Percentiles rank a stretch among this genome's conserved stretches.
These are phyloP conservation scores for Peromyscus eremicus DNA, from an alignment of 2,797 vertebrate genomes.

Conservation along the genomic window DNA sequence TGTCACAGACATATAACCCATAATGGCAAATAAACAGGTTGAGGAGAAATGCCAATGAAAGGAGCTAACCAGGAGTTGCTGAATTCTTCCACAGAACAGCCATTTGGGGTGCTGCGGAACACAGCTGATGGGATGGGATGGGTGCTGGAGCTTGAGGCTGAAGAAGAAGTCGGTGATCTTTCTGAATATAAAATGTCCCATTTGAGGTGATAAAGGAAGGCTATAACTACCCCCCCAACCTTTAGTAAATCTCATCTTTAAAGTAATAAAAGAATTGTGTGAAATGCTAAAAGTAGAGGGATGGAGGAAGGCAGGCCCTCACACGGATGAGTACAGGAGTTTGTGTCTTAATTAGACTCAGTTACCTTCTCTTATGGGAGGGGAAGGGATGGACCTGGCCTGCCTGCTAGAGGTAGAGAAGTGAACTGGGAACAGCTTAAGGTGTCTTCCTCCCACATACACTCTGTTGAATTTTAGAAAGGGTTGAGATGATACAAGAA, in stretches of 20 bases:
- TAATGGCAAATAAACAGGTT: background rate
- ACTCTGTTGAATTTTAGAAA: background rate
- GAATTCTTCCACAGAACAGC: background rate
- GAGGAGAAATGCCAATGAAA: slow-evolving; percentile 46
- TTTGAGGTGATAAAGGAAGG: slow-evolving; percentile 17
- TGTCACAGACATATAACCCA: slow-evolving; percentile 6
- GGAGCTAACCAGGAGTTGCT: background rate
- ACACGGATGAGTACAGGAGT: background rate
- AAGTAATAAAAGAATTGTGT: background rate
- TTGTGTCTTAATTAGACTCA: background rate
- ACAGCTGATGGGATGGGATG: background rate
- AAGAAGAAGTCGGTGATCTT: background rate
- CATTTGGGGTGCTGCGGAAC: background rate
- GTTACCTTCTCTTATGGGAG: background rate
- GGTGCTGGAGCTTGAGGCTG: background rate
- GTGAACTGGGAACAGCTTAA: background rate
- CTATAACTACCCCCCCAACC: background rate
- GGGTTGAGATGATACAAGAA: background rate
- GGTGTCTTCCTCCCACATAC: background rate
- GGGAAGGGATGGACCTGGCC: background rate
- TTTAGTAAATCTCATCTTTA: slow-evolving; percentile 1
- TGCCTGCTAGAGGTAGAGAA: background rate
- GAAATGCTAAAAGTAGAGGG: background rate
- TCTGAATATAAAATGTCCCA: background rate
- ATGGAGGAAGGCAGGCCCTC: background rate